A percentile compares a stretch with the other conserved stretches of the same genome.
These are phyloP conservation scores for human DNA, from an alignment of 2,113 vertebrate genomes.

Conservation along the genomic window GRCh38 chr11:76355001-76355500, in stretches of 20 bases:
- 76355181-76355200: neutral
- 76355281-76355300: neutral
- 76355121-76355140: neutral
- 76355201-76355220: neutral
- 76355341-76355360: neutral
- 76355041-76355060: neutral
- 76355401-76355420: neutral
- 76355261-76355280: neutral
- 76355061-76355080: neutral
- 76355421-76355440: neutral
- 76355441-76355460: conserved; percentile 19
- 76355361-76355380: neutral
- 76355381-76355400: neutral
- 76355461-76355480: neutral
- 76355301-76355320: neutral
- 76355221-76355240: neutral
- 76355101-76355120: neutral
- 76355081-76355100: neutral
- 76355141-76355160: neutral
- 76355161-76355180: neutral
- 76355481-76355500: conserved; percentile 38
- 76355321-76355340: neutral
- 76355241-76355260: neutral
- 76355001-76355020: conserved; percentile 5
- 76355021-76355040: neutral